A percentile compares a stretch with the other conserved stretches of the same genome.
These are phyloP conservation scores for Osmoderma eremita DNA, from an alignment of 2,888 invertebrate species.

Conservation along the genomic window DNA sequence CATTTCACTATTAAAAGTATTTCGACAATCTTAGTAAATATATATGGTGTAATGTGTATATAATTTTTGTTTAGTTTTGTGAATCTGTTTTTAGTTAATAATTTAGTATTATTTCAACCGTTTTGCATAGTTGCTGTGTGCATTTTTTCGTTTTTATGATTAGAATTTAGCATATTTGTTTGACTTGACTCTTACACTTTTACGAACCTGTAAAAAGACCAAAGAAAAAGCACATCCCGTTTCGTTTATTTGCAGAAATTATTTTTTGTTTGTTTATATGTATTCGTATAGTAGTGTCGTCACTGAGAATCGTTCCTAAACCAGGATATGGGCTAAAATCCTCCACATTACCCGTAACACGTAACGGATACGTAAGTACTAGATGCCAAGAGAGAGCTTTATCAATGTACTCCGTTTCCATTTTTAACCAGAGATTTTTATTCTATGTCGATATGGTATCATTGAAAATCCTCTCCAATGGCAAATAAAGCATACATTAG, in stretches of 20 bases:
- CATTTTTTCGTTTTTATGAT: slow-evolving; percentile 25
- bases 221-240: slow-evolving; percentile 5
- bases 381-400: slow-evolving; percentile 13
- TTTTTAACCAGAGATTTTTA: neutral
- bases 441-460: neutral
- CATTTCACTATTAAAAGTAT: neutral
- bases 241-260: slow-evolving; percentile 49
- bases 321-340: slow-evolving; percentile 82
- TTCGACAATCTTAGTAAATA: neutral
- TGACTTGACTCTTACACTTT: slow-evolving; percentile 2
- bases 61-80: slow-evolving; percentile 29
- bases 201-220: slow-evolving; percentile 1
- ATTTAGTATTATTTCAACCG: slow-evolving; percentile 8
- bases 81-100: slow-evolving; percentile 1
- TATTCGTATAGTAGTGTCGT: slow-evolving; percentile 67
- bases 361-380: slow-evolving; percentile 62
- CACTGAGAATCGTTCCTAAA: slow-evolving; percentile 76
- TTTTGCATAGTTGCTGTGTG: slow-evolving; percentile 41
- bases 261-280: slow-evolving; percentile 53
- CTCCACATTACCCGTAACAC: slow-evolving; percentile 75
- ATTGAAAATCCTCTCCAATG: neutral
- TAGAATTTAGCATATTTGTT: slow-evolving; percentile 17
- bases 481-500: neutral
- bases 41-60: slow-evolving; percentile 4
- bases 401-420: neutral